Percentiles rank a stretch among this genome's conserved stretches.
These are phyloP conservation scores for Phrynocephalus forsythii DNA, from an alignment of 2,797 vertebrate genomes.

Conservation along the genomic window DNA sequence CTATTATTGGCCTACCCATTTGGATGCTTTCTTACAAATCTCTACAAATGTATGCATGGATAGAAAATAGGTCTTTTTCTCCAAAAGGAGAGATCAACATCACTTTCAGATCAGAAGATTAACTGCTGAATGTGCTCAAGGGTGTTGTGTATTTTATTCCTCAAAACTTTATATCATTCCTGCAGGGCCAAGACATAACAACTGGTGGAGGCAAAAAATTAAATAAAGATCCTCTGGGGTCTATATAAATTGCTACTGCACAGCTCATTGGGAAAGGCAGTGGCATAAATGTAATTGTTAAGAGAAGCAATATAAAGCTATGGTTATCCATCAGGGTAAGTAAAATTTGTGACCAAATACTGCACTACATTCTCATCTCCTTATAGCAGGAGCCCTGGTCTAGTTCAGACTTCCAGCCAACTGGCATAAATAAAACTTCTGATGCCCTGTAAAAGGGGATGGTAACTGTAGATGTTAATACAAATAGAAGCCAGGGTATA, in stretches of 20 bases:
- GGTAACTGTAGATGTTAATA: no score
- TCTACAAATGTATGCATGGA: no score
- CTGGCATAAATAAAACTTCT: no score
- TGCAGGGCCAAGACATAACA: no score
- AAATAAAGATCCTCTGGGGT: neutral
- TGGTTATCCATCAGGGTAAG: neutral
- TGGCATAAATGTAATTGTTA: neutral
- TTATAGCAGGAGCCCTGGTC: neutral
- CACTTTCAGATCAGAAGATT: neutral
- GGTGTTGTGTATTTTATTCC: no score
- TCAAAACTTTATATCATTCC: no score
- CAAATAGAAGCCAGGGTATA: no score
- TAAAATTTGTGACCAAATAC: neutral
- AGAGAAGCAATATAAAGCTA: neutral
- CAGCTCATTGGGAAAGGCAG: neutral
- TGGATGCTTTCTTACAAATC: neutral
- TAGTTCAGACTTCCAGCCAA: no score
- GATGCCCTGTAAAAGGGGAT: no score
- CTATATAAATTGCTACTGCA: neutral
- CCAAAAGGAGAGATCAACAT: neutral
- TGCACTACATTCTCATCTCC: neutral
- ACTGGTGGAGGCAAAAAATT: no score
- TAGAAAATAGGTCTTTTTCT: neutral
- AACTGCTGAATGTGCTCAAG: no score
- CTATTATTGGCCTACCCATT: no score